These are phyloP conservation scores for Lepus timidus DNA, from an alignment of 2,113 vertebrate genomes.

Conservation along the genomic window DNA sequence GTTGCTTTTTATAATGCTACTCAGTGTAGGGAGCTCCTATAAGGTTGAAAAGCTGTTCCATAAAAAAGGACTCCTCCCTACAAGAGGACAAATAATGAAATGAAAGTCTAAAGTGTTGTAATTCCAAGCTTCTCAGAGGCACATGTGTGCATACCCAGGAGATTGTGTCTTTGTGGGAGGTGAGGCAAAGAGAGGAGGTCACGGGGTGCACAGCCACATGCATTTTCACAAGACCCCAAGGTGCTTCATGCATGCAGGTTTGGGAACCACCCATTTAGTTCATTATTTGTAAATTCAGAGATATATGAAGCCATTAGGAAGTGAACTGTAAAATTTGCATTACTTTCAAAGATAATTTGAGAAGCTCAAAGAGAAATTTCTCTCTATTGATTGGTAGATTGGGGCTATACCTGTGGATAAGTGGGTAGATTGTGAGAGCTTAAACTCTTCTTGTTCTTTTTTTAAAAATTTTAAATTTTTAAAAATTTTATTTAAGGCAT, in stretches of 20 bases:
- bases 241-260: slow-evolving; percentile 4
- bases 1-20: neutral
- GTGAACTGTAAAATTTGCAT: slow-evolving; percentile 13
- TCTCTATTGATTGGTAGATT: neutral
- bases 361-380: slow-evolving; percentile 46
- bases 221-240: slow-evolving; percentile 42
- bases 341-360: slow-evolving; percentile 40
- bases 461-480: too few species aligned
- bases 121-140: slow-evolving; percentile 14
- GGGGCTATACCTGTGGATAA: neutral
- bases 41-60: neutral
- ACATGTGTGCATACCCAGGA: neutral
- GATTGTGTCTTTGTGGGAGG: neutral
- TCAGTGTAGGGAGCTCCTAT: neutral
- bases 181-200: neutral
- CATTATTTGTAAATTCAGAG: slow-evolving; percentile 34
- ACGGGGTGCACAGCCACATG: neutral
- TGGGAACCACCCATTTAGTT: neutral
- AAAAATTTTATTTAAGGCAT: too few species aligned
- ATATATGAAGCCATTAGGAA: neutral
- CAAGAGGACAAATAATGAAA: slow-evolving; percentile 34
- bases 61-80: slow-evolving; percentile 38
- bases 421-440: neutral
- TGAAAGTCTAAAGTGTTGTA: neutral
- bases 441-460: neutral